Percentiles rank a stretch among this genome's conserved stretches.
Evolutionary conservation across 2,113 vertebrate species (phyloP).

Genomic region (Erythrocebus patas): DNA sequence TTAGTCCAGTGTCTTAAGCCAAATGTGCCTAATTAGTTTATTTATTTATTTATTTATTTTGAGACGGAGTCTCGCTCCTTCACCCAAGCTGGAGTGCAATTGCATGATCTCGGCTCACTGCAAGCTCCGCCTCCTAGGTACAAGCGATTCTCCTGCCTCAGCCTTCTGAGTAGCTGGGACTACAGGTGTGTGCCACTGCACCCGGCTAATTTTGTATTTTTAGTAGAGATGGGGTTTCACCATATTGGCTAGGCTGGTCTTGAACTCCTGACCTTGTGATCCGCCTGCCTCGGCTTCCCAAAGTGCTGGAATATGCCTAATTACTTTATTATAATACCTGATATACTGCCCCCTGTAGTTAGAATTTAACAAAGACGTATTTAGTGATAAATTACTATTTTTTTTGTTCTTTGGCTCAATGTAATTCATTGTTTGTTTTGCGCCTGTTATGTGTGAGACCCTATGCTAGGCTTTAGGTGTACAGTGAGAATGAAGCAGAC

Average conservation of each 20-base stretch:
- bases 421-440: not conserved
- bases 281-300: too few species aligned
- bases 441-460: not conserved
- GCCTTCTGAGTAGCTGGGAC: too few species aligned
- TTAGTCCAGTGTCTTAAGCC: not conserved
- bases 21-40: not conserved
- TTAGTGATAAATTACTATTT: slow-evolving; percentile 1
- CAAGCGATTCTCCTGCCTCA: too few species aligned
- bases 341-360: not conserved
- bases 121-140: too few species aligned
- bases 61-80: too few species aligned
- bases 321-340: not conserved
- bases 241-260: too few species aligned
- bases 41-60: not conserved
- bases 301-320: not conserved
- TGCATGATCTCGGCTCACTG: too few species aligned
- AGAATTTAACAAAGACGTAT: slow-evolving; percentile 33
- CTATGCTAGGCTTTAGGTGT: slow-evolving; percentile 7
- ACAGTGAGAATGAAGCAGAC: not conserved
- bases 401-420: not conserved
- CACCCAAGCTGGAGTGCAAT: too few species aligned
- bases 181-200: too few species aligned
- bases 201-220: too few species aligned
- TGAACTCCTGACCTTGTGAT: too few species aligned
- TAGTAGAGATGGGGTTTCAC: too few species aligned